Percentiles rank a stretch among this genome's conserved stretches.
Evolutionary conservation across 2,888 invertebrate genomes (phyloP).

Genomic region (Parnassius orleans): DNA sequence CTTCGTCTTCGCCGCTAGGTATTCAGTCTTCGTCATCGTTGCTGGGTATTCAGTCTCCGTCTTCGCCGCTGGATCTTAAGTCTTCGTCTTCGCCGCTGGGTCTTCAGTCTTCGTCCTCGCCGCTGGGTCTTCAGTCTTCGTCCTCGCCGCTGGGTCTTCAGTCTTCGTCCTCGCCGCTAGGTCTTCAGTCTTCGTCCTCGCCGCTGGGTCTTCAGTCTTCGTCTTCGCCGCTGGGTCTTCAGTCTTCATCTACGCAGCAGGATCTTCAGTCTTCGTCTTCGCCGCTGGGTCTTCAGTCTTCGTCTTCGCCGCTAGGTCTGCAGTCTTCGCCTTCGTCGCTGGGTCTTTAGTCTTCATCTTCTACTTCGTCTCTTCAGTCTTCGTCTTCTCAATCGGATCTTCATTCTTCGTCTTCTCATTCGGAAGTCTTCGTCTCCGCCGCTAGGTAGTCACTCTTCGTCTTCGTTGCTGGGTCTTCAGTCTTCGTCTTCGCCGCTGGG

Average conservation of each 20-base stretch:
- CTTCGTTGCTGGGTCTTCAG: slow-evolving; percentile 1
- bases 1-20: too few relatives aligned
- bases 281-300: too few relatives aligned
- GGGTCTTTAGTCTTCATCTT: slow-evolving; percentile 8
- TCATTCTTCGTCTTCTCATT: slow-evolving; percentile 23
- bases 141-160: too few relatives aligned
- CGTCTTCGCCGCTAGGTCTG: too few relatives aligned
- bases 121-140: neutral
- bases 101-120: neutral
- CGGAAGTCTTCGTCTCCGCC: slow-evolving; percentile 8
- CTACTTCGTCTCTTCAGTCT: slow-evolving; percentile 9
- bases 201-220: too few relatives aligned
- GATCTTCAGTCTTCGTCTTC: too few relatives aligned
- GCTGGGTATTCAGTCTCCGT: too few relatives aligned
- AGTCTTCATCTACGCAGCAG: too few relatives aligned
- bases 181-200: too few relatives aligned
- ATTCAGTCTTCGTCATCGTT: too few relatives aligned
- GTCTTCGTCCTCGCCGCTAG: too few relatives aligned
- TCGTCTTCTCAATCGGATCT: neutral
- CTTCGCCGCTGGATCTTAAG: neutral
- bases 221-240: too few relatives aligned
- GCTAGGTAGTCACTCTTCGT: neutral
- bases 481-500: neutral
- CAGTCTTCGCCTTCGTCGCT: neutral
- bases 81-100: neutral